Evolutionary conservation across 2,888 invertebrate species (phyloP).

Genomic region (Athripsodes cinereus): DNA sequence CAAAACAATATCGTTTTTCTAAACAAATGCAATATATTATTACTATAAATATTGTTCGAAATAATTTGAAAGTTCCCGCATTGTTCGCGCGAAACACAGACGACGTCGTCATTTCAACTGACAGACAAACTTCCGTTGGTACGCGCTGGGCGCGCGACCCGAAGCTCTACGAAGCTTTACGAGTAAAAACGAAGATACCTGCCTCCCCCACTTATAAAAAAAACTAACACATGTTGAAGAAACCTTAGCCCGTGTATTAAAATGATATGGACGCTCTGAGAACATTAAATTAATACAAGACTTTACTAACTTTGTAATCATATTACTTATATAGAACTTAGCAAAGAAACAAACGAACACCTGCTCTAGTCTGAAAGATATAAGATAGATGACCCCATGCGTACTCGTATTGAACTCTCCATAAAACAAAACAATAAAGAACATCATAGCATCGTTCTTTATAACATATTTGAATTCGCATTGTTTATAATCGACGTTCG

Average conservation of each 20-base stretch:
- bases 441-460: background rate
- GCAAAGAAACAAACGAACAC: background rate
- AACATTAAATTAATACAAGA: no score
- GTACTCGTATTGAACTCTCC: background rate
- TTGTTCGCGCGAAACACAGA: conserved; percentile 26
- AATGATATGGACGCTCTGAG: no score
- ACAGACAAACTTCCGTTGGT: conserved; percentile 30
- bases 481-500: no score
- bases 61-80: conserved; percentile 14
- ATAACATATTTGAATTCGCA: no score
- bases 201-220: conserved; percentile 34
- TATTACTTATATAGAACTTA: background rate
- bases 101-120: conserved; percentile 34
- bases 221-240: background rate
- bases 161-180: conserved; percentile 39
- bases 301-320: no score
- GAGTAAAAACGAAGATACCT: conserved; percentile 33
- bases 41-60: conserved; percentile 10
- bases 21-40: conserved; percentile 1
- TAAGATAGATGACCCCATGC: background rate
- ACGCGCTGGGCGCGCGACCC: conserved; percentile 27
- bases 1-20: background rate
- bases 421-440: background rate
- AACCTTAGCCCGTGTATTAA: background rate
- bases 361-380: background rate